phyloP scores from a whole-genome alignment of 30 jellyfish, hydroid and myxozoan genomes.

The Chrysaora quinquecirrha region DNA sequence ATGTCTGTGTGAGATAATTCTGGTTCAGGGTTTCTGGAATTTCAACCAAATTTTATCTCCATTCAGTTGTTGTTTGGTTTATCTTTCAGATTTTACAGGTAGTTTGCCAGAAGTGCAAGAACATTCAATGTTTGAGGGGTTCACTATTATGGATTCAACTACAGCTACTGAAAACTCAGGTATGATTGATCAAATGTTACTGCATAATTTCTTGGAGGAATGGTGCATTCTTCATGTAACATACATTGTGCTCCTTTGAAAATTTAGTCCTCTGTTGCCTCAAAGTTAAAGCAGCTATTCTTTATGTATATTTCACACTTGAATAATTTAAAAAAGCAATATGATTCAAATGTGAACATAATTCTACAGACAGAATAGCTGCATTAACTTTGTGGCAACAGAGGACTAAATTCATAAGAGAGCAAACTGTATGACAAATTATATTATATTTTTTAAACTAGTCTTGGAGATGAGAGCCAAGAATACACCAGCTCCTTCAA shows the following conservation, averaged over 20 bases:
- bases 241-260: not conserved
- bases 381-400: too few relatives aligned
- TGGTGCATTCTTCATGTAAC: not conserved
- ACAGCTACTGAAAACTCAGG: not conserved
- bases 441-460: not conserved
- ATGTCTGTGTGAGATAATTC: constrained; percentile 1
- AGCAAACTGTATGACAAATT: too few relatives aligned
- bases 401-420: too few relatives aligned
- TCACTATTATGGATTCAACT: not conserved
- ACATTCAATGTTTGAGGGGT: not conserved
- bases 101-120: constrained; percentile 1
- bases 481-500: not conserved
- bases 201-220: not conserved
- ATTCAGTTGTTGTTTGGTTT: not conserved
- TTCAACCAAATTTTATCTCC: not conserved
- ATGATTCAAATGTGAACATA: too few relatives aligned
- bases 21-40: not conserved
- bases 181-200: not conserved
- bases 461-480: not conserved
- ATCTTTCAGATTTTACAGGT: not conserved
- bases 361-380: too few relatives aligned
- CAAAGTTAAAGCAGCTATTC: constrained; percentile 1
- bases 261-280: not conserved
- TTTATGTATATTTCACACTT: not conserved
- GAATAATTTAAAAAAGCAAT: too few relatives aligned